These are phyloP conservation scores for Dysmachus trigonus DNA, from an alignment of 2,888 invertebrate species.

Conservation along the genomic window DNA sequence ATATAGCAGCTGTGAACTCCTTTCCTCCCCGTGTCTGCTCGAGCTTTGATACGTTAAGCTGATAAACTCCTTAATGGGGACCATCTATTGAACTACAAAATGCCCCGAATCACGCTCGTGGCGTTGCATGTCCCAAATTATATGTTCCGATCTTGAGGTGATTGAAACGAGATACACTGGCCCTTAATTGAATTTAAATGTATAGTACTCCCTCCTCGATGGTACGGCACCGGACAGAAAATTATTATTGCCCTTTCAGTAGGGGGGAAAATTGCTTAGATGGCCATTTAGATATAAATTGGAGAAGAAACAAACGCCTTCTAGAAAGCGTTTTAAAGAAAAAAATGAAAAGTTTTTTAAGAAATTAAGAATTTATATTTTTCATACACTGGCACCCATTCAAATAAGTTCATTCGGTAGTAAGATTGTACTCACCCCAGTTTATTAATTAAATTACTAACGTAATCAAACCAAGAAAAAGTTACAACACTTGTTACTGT, in stretches of 20 bases:
- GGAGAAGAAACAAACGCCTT: background rate
- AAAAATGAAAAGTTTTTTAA: background rate
- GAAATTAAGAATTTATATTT: background rate
- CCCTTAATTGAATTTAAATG: constrained; percentile 8
- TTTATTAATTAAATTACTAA: background rate
- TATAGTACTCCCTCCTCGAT: background rate
- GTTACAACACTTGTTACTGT: background rate
- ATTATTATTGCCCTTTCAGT: background rate
- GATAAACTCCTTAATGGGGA: background rate
- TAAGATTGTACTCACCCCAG: background rate
- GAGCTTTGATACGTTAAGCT: background rate
- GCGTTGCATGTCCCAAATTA: background rate
- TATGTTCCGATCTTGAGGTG: background rate
- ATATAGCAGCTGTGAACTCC: background rate
- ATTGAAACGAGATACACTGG: background rate
- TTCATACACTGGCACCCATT: background rate
- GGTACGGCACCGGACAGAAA: background rate
- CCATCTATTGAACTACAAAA: constrained; percentile 17
- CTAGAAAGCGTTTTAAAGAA: background rate
- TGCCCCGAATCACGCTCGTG: background rate
- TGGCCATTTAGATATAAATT: background rate
- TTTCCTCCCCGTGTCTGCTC: background rate
- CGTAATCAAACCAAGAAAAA: background rate
- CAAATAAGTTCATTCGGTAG: background rate
- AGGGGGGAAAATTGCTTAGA: background rate